Conservation (phyloP, 2,888 invertebrate species). For the Melieria picta region DNA sequence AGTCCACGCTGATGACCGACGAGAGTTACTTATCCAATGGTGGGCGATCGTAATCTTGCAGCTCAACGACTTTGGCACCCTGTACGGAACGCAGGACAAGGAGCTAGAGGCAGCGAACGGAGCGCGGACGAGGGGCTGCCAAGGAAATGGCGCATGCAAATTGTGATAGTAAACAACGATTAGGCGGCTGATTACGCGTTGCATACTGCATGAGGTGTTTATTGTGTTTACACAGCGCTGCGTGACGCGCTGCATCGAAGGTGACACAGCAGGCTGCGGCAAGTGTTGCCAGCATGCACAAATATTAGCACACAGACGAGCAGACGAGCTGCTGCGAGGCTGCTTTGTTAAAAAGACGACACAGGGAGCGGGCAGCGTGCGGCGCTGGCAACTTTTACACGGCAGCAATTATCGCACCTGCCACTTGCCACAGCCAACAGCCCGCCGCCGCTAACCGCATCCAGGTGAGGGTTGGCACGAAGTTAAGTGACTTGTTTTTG, state of each 20-base stretch:
- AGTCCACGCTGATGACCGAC: no score
- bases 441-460: background rate
- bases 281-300: slow-evolving; percentile 13
- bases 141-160: slow-evolving; percentile 51
- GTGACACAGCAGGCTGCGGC: slow-evolving; percentile 7
- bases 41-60: no score
- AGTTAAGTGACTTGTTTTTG: no score
- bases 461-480: background rate
- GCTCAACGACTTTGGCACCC: no score
- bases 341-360: background rate
- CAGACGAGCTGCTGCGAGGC: background rate
- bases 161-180: slow-evolving; percentile 66
- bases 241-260: slow-evolving; percentile 21
- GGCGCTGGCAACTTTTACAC: slow-evolving; percentile 2
- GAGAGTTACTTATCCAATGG: no score
- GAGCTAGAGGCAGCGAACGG: background rate
- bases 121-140: background rate
- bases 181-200: slow-evolving; percentile 65
- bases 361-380: background rate
- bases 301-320: background rate
- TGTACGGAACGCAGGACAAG: background rate
- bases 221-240: slow-evolving; percentile 53
- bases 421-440: background rate
- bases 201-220: slow-evolving; percentile 64
- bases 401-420: slow-evolving; percentile 22